Evolutionary conservation across 2,113 vertebrate genomes (phyloP), one percentile per base, ranked within the genome.

Genomic region (Lonchura striata): DNA sequence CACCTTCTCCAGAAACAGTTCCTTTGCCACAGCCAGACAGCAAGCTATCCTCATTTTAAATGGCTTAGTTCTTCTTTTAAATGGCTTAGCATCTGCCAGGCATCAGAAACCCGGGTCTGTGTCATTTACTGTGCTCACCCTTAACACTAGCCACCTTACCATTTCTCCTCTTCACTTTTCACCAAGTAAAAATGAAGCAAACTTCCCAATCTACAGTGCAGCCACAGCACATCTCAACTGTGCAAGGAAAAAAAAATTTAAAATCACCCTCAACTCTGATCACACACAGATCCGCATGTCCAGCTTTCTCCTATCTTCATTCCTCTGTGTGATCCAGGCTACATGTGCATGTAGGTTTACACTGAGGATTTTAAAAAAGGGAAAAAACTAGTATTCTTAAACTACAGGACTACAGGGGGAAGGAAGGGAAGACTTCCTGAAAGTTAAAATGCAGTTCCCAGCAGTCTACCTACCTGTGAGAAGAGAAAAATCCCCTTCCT

Each of bases 41-140:
- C 47, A 77, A 95, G 31, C 31, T 20, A 70, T 61, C 52, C 63
- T 91, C 54, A 70, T 86, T 95, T 92, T 88, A 89, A 94, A 76
- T 25, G 31, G 92, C 86, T 94, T 88, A 81, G 56, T 50, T 77
- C 35, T 77, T 85, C 39, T 42, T 93, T 70, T 90, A 89, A 96
- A 91, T 4, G 50, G 88, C 54, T 94, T 93, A 86, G 59, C 41
- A 87, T 68, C 41, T 68, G 44, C 24, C 63, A 74, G 64, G 42
- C 71, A 77, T 41, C 71, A 87, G 68, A 95, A 86, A 56, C 37
- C 52, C 30, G 56, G 6, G 35, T 76, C 70, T 70, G 17, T 87
- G 59, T 71, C 79, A 75, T 50, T 25, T 5, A 31, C 4, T 15
- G 41, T 17, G 54, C 68, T 80, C n/a, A 50, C 24, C 61, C 59